These are phyloP conservation scores for Sycobia sp. DNA, from an alignment of 1,140 invertebrate species.

Conservation along the genomic window DNA sequence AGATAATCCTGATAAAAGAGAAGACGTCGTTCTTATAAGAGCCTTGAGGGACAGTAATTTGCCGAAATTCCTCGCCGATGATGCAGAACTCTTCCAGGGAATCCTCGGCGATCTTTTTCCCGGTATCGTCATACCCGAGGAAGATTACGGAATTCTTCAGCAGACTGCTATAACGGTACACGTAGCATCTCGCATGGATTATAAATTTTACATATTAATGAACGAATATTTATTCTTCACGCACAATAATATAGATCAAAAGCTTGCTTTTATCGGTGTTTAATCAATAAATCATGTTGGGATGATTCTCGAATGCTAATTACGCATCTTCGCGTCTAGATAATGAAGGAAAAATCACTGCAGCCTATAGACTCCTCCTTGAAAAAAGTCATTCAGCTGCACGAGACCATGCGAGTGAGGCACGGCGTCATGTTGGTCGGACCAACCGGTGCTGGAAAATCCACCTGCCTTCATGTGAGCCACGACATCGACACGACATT, in stretches of 20 bases:
- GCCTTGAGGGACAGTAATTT: conserved; percentile 90
- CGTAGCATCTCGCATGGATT: no score
- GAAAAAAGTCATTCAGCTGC: conserved; percentile 81
- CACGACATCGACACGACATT: not conserved
- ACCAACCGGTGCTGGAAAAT: conserved; percentile 83
- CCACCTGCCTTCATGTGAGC: conserved; percentile 69
- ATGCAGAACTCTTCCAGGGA: conserved; percentile 81
- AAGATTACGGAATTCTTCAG: conserved; percentile 78
- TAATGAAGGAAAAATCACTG: conserved; percentile 63
- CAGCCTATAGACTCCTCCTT: conserved; percentile 71
- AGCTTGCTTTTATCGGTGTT: no score
- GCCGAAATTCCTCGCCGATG: conserved; percentile 88
- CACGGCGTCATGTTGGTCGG: conserved; percentile 95
- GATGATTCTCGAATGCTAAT: no score
- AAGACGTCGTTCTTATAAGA: conserved; percentile 79
- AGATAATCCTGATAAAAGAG: conserved; percentile 79
- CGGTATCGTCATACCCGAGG: conserved; percentile 75
- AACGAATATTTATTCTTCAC: no score
- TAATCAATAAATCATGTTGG: no score
- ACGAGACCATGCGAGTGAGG: conserved; percentile 90
- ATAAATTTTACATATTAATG: no score
- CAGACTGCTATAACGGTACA: conserved; percentile 60
- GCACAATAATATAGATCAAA: no score
- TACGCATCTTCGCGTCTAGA: conserved; percentile 36
- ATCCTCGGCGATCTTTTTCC: conserved; percentile 91